Base-by-base conservation (phyloP, 53 echinoderm and acorn worm genomes). In the Astropecten irregularis region DNA sequence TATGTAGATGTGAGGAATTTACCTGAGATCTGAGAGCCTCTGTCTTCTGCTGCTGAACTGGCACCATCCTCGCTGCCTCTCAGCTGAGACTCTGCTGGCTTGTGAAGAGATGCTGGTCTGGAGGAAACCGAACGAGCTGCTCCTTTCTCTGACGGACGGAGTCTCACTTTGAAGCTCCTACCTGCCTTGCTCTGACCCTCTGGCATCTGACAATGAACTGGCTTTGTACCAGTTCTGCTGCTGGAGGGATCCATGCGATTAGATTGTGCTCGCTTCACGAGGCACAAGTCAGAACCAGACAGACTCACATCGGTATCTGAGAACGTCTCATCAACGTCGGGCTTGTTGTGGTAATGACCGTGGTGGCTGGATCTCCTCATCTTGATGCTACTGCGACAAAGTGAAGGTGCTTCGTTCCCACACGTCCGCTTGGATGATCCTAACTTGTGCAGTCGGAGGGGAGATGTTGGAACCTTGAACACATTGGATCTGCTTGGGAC, bases 301-400 rank as follows among this genome's bases (percentile, higher is more conserved):
- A 64, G 16, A 35, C 65, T 88, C 30, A 63, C 32, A 11, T 62
- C 64, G 36, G 70, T 72, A 63, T 87, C 76, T n/a, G n/a, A n/a
- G n/a, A n/a, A n/a, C n/a, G n/a, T n/a, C n/a, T n/a, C n/a, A n/a
- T n/a, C n/a, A n/a, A n/a, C n/a, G n/a, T n/a, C n/a, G n/a, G n/a
- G n/a, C n/a, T n/a, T n/a, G n/a, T n/a, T n/a, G n/a, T n/a, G n/a
- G n/a, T n/a, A n/a, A n/a, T n/a, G n/a, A n/a, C n/a, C n/a, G n/a
- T n/a, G n/a, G n/a, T n/a, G n/a, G n/a, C n/a, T n/a, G 25, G 25
- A 42, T 68, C 47, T 42, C 15, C 23, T 30, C 15, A 9, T 46
- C 20, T 46, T 68, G 13, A 53, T 35, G 51, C n/a, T 22, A 35
- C 52, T 71, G 2, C 9, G 52, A 10, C 4, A 50, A 7, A 52